Conservation (phyloP, 2,797 vertebrate species). For the Pagetopsis macropterus region DNA sequence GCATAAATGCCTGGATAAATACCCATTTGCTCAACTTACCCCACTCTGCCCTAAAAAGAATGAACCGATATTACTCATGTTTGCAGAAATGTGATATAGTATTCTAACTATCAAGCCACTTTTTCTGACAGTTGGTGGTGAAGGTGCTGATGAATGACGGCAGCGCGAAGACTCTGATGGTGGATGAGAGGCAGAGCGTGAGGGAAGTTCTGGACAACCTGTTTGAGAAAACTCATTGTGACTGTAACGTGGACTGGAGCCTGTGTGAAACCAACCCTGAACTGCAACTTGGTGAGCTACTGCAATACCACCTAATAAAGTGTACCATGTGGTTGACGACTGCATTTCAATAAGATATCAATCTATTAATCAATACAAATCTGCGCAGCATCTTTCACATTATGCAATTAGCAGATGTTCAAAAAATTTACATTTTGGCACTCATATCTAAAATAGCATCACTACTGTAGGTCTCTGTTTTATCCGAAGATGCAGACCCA, state of each 20-base stretch:
- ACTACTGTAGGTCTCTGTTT: too few relatives aligned
- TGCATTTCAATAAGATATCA: background rate
- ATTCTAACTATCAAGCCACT: background rate
- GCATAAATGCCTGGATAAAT: too few relatives aligned
- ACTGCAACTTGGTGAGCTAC: conserved; percentile 87
- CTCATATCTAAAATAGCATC: background rate
- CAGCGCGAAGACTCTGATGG: conserved; percentile 93
- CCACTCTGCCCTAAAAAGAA: too few relatives aligned
- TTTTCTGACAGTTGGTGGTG: conserved; percentile 85
- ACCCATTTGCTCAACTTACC: too few relatives aligned
- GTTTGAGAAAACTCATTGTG: conserved; percentile 94
- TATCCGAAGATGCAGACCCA: background rate
- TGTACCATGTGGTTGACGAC: too few relatives aligned
- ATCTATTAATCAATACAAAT: background rate
- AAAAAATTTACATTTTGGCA: background rate
- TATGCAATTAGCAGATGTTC: background rate
- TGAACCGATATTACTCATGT: too few relatives aligned
- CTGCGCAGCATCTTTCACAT: background rate
- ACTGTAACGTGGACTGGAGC: conserved; percentile 90
- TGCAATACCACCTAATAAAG: background rate
- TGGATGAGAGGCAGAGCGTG: conserved; percentile 89
- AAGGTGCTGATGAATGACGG: conserved; percentile 91
- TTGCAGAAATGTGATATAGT: background rate
- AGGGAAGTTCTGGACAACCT: conserved; percentile 91
- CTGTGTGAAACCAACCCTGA: conserved; percentile 90